A percentile compares a stretch with the other conserved stretches of the same genome.
phyloP scores from a whole-genome alignment of 1,140 invertebrate genomes.

The Drosophila pandora region DNA sequence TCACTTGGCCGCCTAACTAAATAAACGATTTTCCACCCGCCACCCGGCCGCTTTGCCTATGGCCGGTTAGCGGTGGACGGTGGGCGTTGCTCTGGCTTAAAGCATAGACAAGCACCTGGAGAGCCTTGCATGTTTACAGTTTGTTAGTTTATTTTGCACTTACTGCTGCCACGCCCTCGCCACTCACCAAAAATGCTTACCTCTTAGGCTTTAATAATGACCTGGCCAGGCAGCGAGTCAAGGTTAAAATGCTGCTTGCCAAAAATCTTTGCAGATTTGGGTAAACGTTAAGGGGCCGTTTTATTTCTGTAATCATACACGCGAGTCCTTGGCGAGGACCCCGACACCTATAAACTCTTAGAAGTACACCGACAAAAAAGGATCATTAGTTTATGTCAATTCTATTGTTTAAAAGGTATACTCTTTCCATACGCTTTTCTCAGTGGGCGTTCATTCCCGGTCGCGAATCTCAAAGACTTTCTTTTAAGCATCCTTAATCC shows the following conservation, averaged over 20 bases:
- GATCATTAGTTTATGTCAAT: not conserved
- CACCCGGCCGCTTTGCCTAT: not conserved
- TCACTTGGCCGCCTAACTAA: constrained; percentile 54
- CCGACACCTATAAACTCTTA: constrained; percentile 9
- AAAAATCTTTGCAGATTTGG: constrained; percentile 6
- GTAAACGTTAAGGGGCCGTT: constrained; percentile 22
- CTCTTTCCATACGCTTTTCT: constrained; percentile 3
- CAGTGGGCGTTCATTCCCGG: constrained; percentile 23
- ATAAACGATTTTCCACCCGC: constrained; percentile 44
- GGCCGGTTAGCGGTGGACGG: constrained; percentile 1
- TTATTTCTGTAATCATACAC: constrained; percentile 30
- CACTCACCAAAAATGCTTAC: constrained; percentile 9
- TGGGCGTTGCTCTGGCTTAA: constrained; percentile 22
- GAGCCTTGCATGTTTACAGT: constrained; percentile 55
- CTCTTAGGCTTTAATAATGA: constrained; percentile 30
- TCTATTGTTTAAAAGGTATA: not conserved
- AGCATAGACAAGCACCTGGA: constrained; percentile 35
- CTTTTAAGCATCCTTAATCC: constrained; percentile 72
- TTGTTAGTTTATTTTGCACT: constrained; percentile 64
- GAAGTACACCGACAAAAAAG: not conserved
- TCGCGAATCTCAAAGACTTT: constrained; percentile 66
- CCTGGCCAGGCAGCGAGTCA: constrained; percentile 13
- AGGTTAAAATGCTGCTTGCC: constrained; percentile 24
- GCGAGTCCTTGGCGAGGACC: constrained; percentile 30
- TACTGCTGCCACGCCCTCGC: constrained; percentile 29